Percentiles rank a stretch among this genome's conserved stretches.
Conservation (phyloP, 2,113 vertebrate genomes). For the Alethe castanea region DNA sequence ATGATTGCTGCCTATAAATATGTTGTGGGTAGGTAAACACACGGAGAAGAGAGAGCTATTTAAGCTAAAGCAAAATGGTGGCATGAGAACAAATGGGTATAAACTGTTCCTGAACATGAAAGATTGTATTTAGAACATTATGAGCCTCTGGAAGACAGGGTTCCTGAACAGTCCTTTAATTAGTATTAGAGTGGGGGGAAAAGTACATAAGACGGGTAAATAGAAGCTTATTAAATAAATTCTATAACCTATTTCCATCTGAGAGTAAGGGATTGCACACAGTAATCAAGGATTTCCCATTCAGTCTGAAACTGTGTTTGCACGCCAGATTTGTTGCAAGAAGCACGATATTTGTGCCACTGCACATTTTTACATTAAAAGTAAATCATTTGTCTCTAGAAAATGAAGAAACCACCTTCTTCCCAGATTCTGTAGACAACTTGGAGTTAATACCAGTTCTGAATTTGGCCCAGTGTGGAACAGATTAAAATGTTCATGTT, state of each 20-base stretch:
- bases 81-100: not conserved
- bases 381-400: not conserved
- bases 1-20: constrained; percentile 45
- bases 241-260: not conserved
- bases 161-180: not conserved
- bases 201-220: not conserved
- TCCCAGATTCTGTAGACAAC: not conserved
- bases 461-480: not conserved
- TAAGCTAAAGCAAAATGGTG: constrained; percentile 7
- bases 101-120: not conserved
- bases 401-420: not conserved
- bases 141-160: not conserved
- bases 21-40: not conserved
- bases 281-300: not conserved
- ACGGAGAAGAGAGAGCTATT: not conserved
- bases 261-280: not conserved
- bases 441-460: not conserved
- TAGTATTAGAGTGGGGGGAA: not conserved
- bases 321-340: not conserved
- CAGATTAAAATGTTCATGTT: not conserved
- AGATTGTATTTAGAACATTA: not conserved
- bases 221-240: not conserved
- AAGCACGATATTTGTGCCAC: not conserved
- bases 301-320: not conserved
- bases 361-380: not conserved